Percentiles rank a stretch among this genome's conserved stretches.
phyloP scores from a whole-genome alignment of 2,797 vertebrate species.

The Periophthalmus magnuspinnatus region DNA sequence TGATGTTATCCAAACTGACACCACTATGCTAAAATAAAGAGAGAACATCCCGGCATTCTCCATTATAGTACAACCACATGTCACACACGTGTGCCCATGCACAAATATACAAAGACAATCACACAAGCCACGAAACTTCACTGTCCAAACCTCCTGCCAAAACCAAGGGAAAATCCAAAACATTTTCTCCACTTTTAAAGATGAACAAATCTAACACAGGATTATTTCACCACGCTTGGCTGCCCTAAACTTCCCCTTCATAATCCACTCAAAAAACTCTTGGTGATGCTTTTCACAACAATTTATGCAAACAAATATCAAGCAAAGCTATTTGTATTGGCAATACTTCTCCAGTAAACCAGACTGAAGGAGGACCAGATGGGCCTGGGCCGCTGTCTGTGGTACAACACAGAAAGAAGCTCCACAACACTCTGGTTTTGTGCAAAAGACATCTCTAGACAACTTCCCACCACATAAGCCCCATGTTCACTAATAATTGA shows the following conservation, averaged over 20 bases:
- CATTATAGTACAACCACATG: conserved; percentile 32
- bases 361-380: conserved; percentile 92
- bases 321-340: conserved; percentile 95
- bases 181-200: conserved; percentile 55
- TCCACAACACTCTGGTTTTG: conserved; percentile 41
- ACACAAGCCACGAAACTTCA: conserved; percentile 59
- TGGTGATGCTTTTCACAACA: conserved; percentile 94
- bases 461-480: conserved; percentile 51
- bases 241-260: conserved; percentile 71
- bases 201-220: conserved; percentile 70
- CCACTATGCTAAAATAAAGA: conserved; percentile 56
- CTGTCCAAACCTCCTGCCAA: conserved; percentile 56
- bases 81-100: conserved; percentile 12
- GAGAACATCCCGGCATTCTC: conserved; percentile 44
- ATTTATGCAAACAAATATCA: conserved; percentile 98
- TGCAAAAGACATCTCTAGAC: conserved; percentile 55
- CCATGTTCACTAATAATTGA: background rate
- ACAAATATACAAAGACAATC: conserved; percentile 15
- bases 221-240: conserved; percentile 72
- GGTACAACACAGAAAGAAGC: conserved; percentile 76
- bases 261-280: conserved; percentile 89
- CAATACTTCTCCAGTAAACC: conserved; percentile 89
- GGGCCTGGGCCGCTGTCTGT: conserved; percentile 72
- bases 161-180: conserved; percentile 60
- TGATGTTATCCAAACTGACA: conserved; percentile 71